Percentiles rank a stretch among this genome's conserved stretches.
phyloP scores from a whole-genome alignment of 2,888 invertebrate genomes.

The Imbricaverruca yamaguchii region DNA sequence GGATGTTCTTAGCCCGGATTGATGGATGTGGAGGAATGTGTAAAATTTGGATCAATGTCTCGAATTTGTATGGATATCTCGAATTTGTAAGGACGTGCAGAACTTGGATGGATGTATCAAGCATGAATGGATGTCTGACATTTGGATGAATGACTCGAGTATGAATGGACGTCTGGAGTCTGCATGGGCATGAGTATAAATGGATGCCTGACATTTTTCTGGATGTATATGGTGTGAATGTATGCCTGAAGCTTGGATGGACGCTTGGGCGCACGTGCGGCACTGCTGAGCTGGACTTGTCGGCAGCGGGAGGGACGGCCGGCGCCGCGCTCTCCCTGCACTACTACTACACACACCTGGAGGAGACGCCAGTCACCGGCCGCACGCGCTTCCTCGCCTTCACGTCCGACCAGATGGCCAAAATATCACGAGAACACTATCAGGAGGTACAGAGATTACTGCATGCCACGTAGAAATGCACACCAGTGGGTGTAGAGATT shows the following conservation, averaged over 20 bases:
- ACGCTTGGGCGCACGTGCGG: not conserved
- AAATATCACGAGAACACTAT: slow-evolving; percentile 38
- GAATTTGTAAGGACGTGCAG: too few species aligned
- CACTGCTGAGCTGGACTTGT: not conserved
- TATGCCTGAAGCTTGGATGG: not conserved
- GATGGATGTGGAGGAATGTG: too few species aligned
- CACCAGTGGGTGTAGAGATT: too few species aligned
- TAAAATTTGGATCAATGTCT: too few species aligned
- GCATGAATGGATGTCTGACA: too few species aligned
- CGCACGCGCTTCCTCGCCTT: slow-evolving; percentile 49
- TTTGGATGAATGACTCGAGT: too few species aligned
- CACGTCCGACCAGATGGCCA: slow-evolving; percentile 43
- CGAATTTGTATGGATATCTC: too few species aligned
- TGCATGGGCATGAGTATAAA: not conserved
- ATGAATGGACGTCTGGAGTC: not conserved
- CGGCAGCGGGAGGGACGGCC: slow-evolving; percentile 22
- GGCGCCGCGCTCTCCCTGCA: slow-evolving; percentile 20
- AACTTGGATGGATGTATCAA: too few species aligned
- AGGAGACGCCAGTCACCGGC: slow-evolving; percentile 48
- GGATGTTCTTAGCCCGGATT: too few species aligned
- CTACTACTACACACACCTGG: slow-evolving; percentile 42
- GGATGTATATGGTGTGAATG: not conserved
- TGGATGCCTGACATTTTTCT: not conserved
- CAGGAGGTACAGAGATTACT: not conserved
- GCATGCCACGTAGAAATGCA: too few species aligned